Evolutionary conservation across 2,797 vertebrate genomes (phyloP).

Genomic region (Eulemur albifrons): DNA sequence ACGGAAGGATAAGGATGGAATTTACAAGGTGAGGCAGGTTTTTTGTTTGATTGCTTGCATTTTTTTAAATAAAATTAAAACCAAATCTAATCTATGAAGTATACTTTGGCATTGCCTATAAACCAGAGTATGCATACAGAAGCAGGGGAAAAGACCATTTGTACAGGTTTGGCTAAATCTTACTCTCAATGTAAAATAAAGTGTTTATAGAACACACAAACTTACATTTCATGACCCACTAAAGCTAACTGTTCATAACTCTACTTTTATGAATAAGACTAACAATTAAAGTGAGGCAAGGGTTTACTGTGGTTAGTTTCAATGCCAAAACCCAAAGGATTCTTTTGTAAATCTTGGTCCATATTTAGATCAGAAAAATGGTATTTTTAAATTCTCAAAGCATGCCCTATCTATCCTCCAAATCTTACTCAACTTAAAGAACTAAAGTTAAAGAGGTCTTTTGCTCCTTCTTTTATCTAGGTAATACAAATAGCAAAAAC

Average conservation of each 20-base stretch:
- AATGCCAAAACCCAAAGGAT: neutral
- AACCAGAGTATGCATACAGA: neutral
- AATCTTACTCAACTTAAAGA: slow-evolving; percentile 20
- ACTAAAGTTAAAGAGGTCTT: neutral
- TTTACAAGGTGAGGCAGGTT: slow-evolving; percentile 32
- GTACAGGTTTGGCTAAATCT: neutral
- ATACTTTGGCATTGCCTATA: neutral
- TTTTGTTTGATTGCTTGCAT: neutral
- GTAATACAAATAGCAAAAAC: neutral
- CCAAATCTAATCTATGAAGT: slow-evolving; percentile 6
- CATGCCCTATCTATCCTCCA: neutral
- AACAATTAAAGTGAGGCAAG: neutral
- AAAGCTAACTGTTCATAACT: slow-evolving; percentile 17
- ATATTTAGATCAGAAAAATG: slow-evolving; percentile 37
- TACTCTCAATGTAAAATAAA: slow-evolving; percentile 22
- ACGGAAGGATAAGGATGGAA: neutral
- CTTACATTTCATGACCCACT: slow-evolving; percentile 1
- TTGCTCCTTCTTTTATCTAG: neutral
- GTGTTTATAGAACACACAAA: neutral
- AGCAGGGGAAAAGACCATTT: neutral
- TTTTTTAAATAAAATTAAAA: slow-evolving; percentile 40
- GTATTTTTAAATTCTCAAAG: slow-evolving; percentile 9
- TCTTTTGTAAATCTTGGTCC: slow-evolving; percentile 12
- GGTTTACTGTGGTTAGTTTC: slow-evolving; percentile 38
- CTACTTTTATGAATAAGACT: slow-evolving; percentile 29